Percentiles rank a stretch among this genome's conserved stretches.
These are phyloP conservation scores for Apodemus speciosus DNA, from an alignment of 2,113 vertebrate species.

Conservation along the genomic window DNA sequence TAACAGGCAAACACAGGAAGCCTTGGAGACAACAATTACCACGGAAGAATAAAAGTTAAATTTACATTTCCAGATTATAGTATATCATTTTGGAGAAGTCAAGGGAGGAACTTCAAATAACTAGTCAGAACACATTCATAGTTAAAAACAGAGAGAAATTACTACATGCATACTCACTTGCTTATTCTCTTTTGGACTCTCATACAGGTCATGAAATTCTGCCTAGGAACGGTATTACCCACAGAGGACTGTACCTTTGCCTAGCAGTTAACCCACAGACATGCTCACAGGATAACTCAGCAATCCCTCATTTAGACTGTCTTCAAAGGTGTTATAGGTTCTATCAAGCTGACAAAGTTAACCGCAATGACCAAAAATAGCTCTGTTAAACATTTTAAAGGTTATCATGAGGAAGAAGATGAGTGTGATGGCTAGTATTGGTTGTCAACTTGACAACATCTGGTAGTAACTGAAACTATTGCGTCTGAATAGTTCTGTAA, in stretches of 20 bases:
- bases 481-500: background rate
- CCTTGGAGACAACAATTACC: too few relatives aligned
- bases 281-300: background rate
- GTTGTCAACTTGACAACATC: background rate
- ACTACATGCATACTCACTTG: background rate
- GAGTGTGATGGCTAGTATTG: background rate
- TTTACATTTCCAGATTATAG: background rate
- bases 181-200: background rate
- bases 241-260: background rate
- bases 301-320: background rate
- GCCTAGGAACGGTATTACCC: background rate
- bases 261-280: background rate
- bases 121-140: background rate
- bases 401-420: background rate
- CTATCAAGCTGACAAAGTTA: background rate
- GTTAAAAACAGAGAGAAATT: background rate
- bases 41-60: too few relatives aligned
- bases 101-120: background rate
- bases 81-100: background rate
- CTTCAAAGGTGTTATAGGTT: too few relatives aligned
- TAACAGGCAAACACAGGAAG: too few relatives aligned
- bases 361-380: background rate
- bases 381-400: background rate
- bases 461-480: background rate
- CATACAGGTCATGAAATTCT: background rate